Base-by-base conservation (phyloP, 92 coral and sea anemone genomes). In the Paragorgia papillata region DNA sequence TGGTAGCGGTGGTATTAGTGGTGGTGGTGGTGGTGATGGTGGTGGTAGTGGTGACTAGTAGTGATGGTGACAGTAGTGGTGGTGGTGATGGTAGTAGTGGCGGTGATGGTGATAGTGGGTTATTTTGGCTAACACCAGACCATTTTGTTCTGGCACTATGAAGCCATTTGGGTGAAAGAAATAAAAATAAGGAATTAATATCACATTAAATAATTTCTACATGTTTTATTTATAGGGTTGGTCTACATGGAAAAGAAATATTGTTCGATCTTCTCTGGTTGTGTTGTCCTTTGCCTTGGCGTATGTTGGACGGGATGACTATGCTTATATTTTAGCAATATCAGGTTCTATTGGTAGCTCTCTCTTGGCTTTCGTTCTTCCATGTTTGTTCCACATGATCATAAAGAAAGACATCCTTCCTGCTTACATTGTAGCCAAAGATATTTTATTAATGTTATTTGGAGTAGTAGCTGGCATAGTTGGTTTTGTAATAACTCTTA, bases 311-410 rank as follows among this genome's bases (percentile, higher is more conserved):
- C 87, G 92, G 71, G 75, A 91, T 67, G 86, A 95, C 46, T 95
- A 91, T 79, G 99, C 97, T 2, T 95, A 91, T 74, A 85, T 95
- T 15, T 55, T 67, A 10, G 97, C 99, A 8, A 29, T 95, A 30
- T 84, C 87, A 79, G 99, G 99, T 19, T 86, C 97, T 3, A 57
- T 95, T 27, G 99, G 97, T 37, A 87, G 99, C 79, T 87, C 99
- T 6, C 83, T 90, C 20, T 73, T 95, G 40, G 92, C 89, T 2
- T 95, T 82, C 49, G 86, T 91, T 19, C 86, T 95, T 22, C 99
- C 99, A 0, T 92, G 97, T 21, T 31, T 81, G 37, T 89, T 95
- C 48, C 99, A 95, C 43, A 34, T 89, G 62, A 79, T 82, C 27
- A 83, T 95, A 17, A 60, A 81, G 30, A 88, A 81, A 43, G 86